Percentiles rank a stretch among this genome's conserved stretches.
Conservation (phyloP, 2,888 invertebrate species). For the Resseliella maxima region DNA sequence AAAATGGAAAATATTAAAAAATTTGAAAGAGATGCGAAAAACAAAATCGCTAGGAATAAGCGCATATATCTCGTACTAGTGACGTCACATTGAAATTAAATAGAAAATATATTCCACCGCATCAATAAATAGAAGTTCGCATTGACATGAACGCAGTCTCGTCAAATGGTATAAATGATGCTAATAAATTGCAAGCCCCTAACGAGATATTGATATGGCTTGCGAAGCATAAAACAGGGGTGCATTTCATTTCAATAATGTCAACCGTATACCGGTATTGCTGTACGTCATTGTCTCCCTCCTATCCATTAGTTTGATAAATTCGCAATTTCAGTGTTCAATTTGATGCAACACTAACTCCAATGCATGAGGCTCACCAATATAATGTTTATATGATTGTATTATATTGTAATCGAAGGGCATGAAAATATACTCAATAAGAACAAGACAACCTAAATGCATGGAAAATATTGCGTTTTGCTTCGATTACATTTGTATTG, state of each 20-base stretch:
- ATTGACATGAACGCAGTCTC: slow-evolving; percentile 10
- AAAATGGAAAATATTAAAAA: no score
- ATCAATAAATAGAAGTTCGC: not conserved
- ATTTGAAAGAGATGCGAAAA: no score
- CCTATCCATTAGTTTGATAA: not conserved
- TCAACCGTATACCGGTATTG: not conserved
- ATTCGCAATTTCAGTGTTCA: slow-evolving; percentile 7
- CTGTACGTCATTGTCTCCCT: not conserved
- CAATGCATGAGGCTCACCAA: not conserved
- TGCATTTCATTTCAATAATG: not conserved
- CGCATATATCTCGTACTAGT: no score
- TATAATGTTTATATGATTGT: not conserved
- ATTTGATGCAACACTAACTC: slow-evolving; percentile 19
- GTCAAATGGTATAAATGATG: slow-evolving; percentile 35
- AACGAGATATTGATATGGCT: slow-evolving; percentile 47
- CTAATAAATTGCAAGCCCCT: slow-evolving; percentile 44
- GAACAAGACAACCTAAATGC: not conserved
- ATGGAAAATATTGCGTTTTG: slow-evolving; percentile 3
- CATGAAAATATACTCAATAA: slow-evolving; percentile 20
- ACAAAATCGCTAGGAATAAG: no score
- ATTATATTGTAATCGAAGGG: not conserved
- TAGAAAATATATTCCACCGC: not conserved
- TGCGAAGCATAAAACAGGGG: not conserved
- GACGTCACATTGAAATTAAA: not conserved
- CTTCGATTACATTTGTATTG: slow-evolving; percentile 18